Conservation (phyloP, 2,113 vertebrate species). For the Paramisgurnus dabryanus region DNA sequence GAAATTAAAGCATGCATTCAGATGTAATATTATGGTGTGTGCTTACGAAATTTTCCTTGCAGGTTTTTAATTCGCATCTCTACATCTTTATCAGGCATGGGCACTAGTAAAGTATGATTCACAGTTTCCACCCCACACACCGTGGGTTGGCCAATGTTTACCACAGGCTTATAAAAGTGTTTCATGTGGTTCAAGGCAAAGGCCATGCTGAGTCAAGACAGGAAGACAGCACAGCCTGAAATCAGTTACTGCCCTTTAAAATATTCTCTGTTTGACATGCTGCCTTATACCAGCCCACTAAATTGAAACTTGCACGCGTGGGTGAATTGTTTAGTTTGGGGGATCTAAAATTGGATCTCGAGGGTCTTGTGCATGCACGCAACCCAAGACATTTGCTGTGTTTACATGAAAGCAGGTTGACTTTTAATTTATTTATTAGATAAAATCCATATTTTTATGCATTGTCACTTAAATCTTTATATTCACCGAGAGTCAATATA, state of each 20-base stretch:
- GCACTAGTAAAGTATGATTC: slow-evolving; percentile 64
- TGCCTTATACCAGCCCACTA: slow-evolving; percentile 65
- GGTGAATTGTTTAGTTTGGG: slow-evolving; percentile 56
- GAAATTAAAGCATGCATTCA: background rate
- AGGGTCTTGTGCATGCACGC: slow-evolving; percentile 31
- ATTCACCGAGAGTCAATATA: too few species aligned
- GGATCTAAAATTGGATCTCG: slow-evolving; percentile 61
- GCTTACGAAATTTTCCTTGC: background rate
- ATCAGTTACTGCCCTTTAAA: slow-evolving; percentile 63
- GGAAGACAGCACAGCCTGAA: slow-evolving; percentile 57
- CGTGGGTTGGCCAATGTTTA: slow-evolving; percentile 69
- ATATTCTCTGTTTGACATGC: slow-evolving; percentile 58
- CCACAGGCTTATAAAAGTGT: slow-evolving; percentile 61
- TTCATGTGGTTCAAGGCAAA: slow-evolving; percentile 67
- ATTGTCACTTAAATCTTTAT: too few species aligned
- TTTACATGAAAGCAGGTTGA: background rate
- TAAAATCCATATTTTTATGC: background rate
- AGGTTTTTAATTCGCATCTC: slow-evolving; percentile 35
- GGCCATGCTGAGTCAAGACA: slow-evolving; percentile 70
- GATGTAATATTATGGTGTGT: background rate
- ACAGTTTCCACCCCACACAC: slow-evolving; percentile 68
- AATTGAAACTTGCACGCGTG: slow-evolving; percentile 63
- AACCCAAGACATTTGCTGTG: background rate
- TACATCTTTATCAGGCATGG: slow-evolving; percentile 47
- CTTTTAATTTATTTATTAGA: background rate